A percentile compares a stretch with the other conserved stretches of the same genome.
phyloP scores from a whole-genome alignment of 2,888 invertebrate genomes.

The Trisateles emortualis region DNA sequence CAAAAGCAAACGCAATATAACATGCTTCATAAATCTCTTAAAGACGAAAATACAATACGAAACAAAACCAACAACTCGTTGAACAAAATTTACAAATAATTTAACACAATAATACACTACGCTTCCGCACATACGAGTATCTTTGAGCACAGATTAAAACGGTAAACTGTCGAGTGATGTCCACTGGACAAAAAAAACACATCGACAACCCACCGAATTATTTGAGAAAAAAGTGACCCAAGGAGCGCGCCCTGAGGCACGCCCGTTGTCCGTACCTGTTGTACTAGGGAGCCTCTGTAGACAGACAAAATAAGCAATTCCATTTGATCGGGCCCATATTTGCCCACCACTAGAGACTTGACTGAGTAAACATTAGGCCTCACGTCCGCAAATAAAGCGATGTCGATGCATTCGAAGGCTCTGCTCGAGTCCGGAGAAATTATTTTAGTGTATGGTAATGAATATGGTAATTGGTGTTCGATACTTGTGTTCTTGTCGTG shows the following conservation, averaged over 20 bases:
- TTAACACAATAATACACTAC: constrained; percentile 64
- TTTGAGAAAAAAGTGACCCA: constrained; percentile 67
- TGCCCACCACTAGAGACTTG: constrained; percentile 86
- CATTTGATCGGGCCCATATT: constrained; percentile 84
- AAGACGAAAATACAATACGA: constrained; percentile 24
- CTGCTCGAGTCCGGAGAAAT: constrained; percentile 63
- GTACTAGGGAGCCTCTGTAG: constrained; percentile 80
- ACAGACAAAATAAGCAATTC: constrained; percentile 87
- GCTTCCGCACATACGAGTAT: constrained; percentile 70
- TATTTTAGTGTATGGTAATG: constrained; percentile 64
- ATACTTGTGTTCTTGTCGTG: constrained; percentile 40
- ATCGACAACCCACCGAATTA: constrained; percentile 69
- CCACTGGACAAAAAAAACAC: constrained; percentile 73
- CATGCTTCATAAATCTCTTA: constrained; percentile 9
- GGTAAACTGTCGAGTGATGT: constrained; percentile 69
- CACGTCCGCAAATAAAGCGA: constrained; percentile 85
- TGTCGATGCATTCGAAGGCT: constrained; percentile 80
- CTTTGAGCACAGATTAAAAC: constrained; percentile 71
- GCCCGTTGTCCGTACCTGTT: constrained; percentile 76
- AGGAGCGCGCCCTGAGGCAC: constrained; percentile 70
- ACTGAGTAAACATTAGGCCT: constrained; percentile 82
- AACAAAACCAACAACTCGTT: constrained; percentile 43
- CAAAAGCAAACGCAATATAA: constrained; percentile 10
- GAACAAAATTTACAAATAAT: constrained; percentile 65
- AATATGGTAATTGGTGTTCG: constrained; percentile 47